Evolutionary conservation across 2,113 vertebrate genomes (phyloP).

Genomic region (Callorhinus ursinus): DNA sequence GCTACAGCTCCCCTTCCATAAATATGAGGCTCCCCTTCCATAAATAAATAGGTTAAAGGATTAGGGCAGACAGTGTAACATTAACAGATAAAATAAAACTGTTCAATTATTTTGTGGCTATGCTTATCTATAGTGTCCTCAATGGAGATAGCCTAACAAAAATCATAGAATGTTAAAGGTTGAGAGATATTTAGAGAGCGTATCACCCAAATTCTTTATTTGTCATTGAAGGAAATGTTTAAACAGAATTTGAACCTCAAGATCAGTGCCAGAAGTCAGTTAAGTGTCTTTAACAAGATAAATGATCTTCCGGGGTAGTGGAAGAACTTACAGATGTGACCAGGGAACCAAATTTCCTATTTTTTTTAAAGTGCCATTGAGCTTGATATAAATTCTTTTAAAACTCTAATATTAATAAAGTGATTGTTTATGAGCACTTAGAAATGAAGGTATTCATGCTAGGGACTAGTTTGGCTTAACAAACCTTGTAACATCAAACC

Average conservation of each 20-base stretch:
- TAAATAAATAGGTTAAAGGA: not conserved
- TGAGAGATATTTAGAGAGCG: not conserved
- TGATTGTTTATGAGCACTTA: constrained; percentile 31
- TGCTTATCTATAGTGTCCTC: constrained; percentile 23
- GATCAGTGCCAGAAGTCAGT: not conserved
- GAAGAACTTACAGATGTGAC: constrained; percentile 9
- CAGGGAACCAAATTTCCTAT: constrained; percentile 22
- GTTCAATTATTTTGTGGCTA: not conserved
- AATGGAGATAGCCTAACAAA: not conserved
- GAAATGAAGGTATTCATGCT: not conserved
- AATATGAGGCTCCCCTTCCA: no score
- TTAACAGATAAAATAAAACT: constrained; percentile 34
- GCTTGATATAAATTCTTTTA: not conserved
- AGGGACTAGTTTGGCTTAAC: not conserved
- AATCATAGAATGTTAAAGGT: constrained; percentile 20
- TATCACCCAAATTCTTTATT: constrained; percentile 25
- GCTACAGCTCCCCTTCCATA: no score
- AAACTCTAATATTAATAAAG: not conserved
- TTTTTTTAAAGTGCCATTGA: not conserved
- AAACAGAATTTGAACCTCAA: constrained; percentile 36
- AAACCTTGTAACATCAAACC: constrained; percentile 29
- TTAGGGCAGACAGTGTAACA: not conserved
- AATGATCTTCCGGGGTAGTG: not conserved
- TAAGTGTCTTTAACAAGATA: not conserved
- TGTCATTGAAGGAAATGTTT: constrained; percentile 42